Evolutionary conservation across 2,888 invertebrate species (phyloP).

Genomic region (Macrophya alboannulata): DNA sequence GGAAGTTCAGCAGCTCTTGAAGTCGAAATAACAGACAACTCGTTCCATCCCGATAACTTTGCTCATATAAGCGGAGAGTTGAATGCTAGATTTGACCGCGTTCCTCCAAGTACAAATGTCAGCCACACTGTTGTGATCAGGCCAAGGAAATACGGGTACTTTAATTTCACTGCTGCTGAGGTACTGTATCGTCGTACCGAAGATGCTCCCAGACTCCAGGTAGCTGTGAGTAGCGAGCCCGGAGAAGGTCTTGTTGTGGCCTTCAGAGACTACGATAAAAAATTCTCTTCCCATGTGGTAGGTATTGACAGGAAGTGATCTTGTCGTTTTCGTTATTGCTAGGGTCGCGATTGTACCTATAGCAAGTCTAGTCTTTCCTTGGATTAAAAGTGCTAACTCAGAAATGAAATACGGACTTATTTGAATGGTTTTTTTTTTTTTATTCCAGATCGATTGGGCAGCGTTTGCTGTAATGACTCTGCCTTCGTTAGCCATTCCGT

Average conservation of each 20-base stretch:
- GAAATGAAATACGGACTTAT: background rate
- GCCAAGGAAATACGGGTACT: slow-evolving; percentile 95
- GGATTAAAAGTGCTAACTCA: background rate
- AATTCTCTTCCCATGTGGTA: slow-evolving; percentile 97
- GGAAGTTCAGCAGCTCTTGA: slow-evolving; percentile 95
- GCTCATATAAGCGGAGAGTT: slow-evolving; percentile 94
- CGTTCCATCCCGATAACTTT: slow-evolving; percentile 96
- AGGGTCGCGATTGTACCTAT: background rate
- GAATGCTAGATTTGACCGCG: slow-evolving; percentile 91
- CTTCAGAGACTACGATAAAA: slow-evolving; percentile 96
- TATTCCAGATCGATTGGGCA: slow-evolving; percentile 91
- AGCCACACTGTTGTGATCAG: slow-evolving; percentile 96
- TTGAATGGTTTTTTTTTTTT: no score
- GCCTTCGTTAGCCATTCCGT: slow-evolving; percentile 96
- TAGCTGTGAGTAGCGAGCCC: slow-evolving; percentile 91
- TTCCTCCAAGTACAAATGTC: slow-evolving; percentile 96
- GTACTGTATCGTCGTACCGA: slow-evolving; percentile 93
- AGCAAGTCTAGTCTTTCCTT: background rate
- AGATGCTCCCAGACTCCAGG: slow-evolving; percentile 86
- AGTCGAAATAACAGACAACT: slow-evolving; percentile 93
- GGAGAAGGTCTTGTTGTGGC: slow-evolving; percentile 98
- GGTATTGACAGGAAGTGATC: slow-evolving; percentile 67
- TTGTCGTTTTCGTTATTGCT: background rate
- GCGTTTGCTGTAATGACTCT: slow-evolving; percentile 98
- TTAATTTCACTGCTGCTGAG: slow-evolving; percentile 98